These are phyloP conservation scores for Drosophila phalerata DNA, from an alignment of 2,888 invertebrate species.

Conservation along the genomic window DNA sequence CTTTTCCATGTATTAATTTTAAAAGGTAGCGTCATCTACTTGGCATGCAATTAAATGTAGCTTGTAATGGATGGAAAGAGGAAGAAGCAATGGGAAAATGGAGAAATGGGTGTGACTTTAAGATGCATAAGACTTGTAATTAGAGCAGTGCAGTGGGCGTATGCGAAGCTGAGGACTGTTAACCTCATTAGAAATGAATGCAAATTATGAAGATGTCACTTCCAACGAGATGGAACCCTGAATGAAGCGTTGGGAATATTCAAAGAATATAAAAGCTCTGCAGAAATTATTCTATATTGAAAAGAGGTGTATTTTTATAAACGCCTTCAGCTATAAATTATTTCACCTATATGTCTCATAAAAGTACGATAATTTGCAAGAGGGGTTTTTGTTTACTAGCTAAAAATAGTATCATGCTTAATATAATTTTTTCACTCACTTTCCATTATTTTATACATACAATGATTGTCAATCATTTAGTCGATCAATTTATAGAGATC, in stretches of 20 bases:
- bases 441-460: too few species aligned
- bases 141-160: slow-evolving; percentile 39
- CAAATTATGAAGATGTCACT: slow-evolving; percentile 40
- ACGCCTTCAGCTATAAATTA: background rate
- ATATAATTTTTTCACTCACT: too few species aligned
- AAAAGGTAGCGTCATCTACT: slow-evolving; percentile 58
- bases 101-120: slow-evolving; percentile 8
- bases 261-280: background rate
- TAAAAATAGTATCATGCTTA: too few species aligned
- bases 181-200: slow-evolving; percentile 65
- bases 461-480: too few species aligned
- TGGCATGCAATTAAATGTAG: slow-evolving; percentile 66
- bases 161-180: slow-evolving; percentile 22
- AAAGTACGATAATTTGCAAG: too few species aligned
- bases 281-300: background rate
- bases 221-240: background rate
- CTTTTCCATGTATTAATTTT: slow-evolving; percentile 38
- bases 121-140: slow-evolving; percentile 34
- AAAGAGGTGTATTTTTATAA: background rate
- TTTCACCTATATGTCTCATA: background rate
- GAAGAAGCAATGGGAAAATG: background rate
- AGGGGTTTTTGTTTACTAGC: too few species aligned
- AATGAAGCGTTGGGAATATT: background rate
- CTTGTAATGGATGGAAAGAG: slow-evolving; percentile 7
- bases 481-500: too few species aligned